These are phyloP conservation scores for Sinocyclocheilus maitianheensis DNA, from an alignment of 2,113 vertebrate genomes.

Conservation along the genomic window DNA sequence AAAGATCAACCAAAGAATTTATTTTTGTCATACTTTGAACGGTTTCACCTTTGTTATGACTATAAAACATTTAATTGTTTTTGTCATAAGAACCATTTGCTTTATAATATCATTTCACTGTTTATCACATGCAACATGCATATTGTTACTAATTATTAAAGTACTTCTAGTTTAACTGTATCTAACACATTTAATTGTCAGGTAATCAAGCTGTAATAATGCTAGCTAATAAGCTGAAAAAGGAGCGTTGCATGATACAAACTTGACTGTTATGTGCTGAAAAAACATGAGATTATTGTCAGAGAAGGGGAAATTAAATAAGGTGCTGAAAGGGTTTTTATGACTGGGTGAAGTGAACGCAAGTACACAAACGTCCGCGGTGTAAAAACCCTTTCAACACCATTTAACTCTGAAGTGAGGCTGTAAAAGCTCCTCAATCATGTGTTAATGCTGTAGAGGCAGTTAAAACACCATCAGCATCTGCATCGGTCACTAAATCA, in stretches of 20 bases:
- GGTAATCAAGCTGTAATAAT: not conserved
- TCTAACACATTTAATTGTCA: not conserved
- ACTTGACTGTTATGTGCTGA: not conserved
- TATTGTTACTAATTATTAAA: not conserved
- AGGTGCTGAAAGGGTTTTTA: slow-evolving; percentile 37
- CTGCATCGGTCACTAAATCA: not conserved
- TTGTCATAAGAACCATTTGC: not conserved
- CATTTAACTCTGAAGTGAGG: slow-evolving; percentile 5
- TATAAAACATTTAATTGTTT: not conserved
- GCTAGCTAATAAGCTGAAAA: not conserved
- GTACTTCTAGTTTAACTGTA: not conserved
- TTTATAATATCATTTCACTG: not conserved
- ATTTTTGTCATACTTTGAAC: too few species aligned
- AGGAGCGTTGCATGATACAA: not conserved
- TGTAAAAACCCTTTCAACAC: slow-evolving; percentile 27
- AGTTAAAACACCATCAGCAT: slow-evolving; percentile 3
- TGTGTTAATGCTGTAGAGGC: slow-evolving; percentile 35
- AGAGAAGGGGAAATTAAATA: not conserved
- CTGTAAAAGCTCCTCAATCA: slow-evolving; percentile 9
- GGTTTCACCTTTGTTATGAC: not conserved
- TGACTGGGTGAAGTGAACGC: slow-evolving; percentile 1
- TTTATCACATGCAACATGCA: not conserved
- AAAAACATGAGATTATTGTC: not conserved
- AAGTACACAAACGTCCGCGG: not conserved
- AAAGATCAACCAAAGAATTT: not conserved